A percentile compares a stretch with the other conserved stretches of the same genome.
phyloP scores from a whole-genome alignment of 2,797 vertebrate species.

The Xyrichtys novacula region DNA sequence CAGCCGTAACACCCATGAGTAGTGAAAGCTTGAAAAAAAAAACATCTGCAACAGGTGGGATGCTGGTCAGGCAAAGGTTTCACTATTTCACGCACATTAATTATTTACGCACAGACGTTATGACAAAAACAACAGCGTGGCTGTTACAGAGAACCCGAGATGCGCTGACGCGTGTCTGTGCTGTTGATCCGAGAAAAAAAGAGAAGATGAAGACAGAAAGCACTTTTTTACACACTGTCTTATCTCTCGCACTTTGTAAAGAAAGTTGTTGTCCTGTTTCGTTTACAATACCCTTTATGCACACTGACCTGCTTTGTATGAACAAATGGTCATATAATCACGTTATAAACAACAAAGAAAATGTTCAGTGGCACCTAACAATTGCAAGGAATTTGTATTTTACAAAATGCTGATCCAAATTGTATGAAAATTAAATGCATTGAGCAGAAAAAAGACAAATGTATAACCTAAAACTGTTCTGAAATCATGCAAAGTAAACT shows the following conservation, averaged over 20 bases:
- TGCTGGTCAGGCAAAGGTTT: constrained; percentile 73
- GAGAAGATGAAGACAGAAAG: constrained; percentile 8
- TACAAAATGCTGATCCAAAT: background rate
- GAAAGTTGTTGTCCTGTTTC: background rate
- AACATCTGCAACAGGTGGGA: constrained; percentile 80
- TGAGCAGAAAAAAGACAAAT: constrained; percentile 5
- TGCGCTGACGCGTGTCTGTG: constrained; percentile 24
- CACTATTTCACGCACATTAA: constrained; percentile 82
- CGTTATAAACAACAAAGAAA: background rate
- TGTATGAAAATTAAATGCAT: background rate
- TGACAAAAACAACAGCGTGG: constrained; percentile 78
- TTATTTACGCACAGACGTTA: constrained; percentile 83
- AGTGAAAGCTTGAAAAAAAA: constrained; percentile 6
- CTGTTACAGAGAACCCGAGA: constrained; percentile 51
- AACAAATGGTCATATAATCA: background rate
- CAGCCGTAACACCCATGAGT: too few species aligned
- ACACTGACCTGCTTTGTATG: background rate
- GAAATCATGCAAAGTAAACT: too few species aligned
- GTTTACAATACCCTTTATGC: background rate
- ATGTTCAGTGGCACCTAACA: background rate
- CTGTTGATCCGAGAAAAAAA: constrained; percentile 16
- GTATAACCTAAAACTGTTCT: background rate
- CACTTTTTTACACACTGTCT: background rate
- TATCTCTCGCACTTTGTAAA: background rate
- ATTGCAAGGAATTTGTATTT: background rate